phyloP scores from a whole-genome alignment of 1,140 invertebrate species.

The Ylistrum balloti region DNA sequence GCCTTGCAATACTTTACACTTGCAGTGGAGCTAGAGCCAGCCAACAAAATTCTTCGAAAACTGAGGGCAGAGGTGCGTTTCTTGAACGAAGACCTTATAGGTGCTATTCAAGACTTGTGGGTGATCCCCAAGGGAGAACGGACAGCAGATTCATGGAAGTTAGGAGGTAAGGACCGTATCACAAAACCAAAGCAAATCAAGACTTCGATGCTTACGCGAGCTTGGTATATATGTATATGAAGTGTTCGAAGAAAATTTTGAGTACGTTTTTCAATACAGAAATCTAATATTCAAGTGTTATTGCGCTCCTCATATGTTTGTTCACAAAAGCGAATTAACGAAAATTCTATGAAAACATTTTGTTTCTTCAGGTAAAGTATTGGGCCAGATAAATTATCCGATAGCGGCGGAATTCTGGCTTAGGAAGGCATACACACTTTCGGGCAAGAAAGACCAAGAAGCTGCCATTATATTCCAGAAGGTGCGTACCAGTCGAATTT shows the following conservation, averaged over 20 bases:
- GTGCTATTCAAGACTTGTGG: conserved; percentile 71
- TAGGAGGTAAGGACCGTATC: conserved; percentile 70
- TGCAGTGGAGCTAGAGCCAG: conserved; percentile 69
- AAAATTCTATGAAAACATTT: too few species aligned
- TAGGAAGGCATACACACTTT: conserved; percentile 70
- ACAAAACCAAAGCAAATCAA: too few species aligned
- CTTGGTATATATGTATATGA: too few species aligned
- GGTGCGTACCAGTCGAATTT: conserved; percentile 75
- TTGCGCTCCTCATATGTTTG: too few species aligned
- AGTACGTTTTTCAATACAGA: too few species aligned
- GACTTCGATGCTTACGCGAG: too few species aligned
- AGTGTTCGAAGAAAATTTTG: too few species aligned
- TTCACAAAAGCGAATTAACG: too few species aligned
- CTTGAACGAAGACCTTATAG: conserved; percentile 61
- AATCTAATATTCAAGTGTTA: too few species aligned
- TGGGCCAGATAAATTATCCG: conserved; percentile 70
- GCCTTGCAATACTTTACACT: conserved; percentile 66
- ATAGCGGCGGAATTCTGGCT: conserved; percentile 80
- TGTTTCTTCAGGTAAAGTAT: conserved; percentile 71
- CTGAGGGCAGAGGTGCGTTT: conserved; percentile 70
- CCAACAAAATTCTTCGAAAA: conserved; percentile 68
- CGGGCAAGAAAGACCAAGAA: conserved; percentile 67
- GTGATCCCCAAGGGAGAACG: conserved; percentile 73
- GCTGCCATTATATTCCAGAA: conserved; percentile 76
- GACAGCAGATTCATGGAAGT: conserved; percentile 75